Conservation (phyloP, 1,140 invertebrate species). For the Triops cancriformis region DNA sequence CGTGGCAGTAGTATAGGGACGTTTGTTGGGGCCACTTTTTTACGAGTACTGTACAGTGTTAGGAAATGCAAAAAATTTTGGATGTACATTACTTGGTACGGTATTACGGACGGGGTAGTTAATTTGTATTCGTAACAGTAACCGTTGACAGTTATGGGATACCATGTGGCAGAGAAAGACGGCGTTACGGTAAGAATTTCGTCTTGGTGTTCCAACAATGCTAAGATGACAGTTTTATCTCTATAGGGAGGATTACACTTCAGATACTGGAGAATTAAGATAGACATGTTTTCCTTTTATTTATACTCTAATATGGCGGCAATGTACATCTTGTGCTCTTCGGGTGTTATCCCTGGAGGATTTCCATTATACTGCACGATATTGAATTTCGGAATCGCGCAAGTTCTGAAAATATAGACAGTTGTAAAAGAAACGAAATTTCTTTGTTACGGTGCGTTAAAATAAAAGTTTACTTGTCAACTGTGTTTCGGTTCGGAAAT, state of each 20-base stretch:
- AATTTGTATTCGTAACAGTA: neutral
- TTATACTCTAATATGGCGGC: neutral
- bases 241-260: neutral
- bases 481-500: neutral
- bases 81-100: neutral
- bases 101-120: neutral
- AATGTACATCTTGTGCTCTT: neutral
- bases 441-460: no score
- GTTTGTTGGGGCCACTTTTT: no score
- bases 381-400: neutral
- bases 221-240: neutral
- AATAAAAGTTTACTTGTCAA: neutral
- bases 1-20: no score
- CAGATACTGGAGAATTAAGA: neutral
- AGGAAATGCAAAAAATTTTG: no score
- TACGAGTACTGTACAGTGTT: no score
- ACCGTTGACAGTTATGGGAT: neutral
- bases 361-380: neutral
- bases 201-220: neutral
- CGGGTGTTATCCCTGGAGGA: neutral
- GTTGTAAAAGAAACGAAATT: no score
- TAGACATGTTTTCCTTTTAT: neutral
- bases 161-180: neutral
- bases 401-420: neutral
- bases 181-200: neutral